Conservation (phyloP, 2,797 vertebrate genomes). For the Columba guinea region DNA sequence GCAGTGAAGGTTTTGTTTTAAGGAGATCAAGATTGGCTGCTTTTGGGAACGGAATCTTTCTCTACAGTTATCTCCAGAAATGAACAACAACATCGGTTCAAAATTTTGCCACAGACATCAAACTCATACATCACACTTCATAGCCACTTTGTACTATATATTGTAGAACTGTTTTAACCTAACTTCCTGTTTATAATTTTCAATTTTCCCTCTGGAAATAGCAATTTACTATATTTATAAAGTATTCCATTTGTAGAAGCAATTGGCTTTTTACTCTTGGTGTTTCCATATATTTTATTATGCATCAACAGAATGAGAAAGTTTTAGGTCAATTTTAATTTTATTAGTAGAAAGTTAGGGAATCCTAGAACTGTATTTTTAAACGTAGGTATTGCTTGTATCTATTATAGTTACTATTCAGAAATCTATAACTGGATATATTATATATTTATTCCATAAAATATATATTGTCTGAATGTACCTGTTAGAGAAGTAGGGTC, state of each 20-base stretch:
- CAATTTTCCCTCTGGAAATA: conserved; percentile 61
- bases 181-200: conserved; percentile 69
- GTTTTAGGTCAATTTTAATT: conserved; percentile 72
- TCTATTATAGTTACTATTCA: conserved; percentile 72
- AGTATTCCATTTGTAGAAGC: conserved; percentile 69
- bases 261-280: conserved; percentile 73
- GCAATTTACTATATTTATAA: conserved; percentile 71
- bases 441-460: conserved; percentile 78
- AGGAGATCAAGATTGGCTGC: conserved; percentile 33
- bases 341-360: conserved; percentile 70
- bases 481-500: conserved; percentile 71
- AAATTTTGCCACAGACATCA: conserved; percentile 44
- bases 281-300: conserved; percentile 74
- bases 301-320: conserved; percentile 55
- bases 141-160: conserved; percentile 51
- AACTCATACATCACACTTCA: background rate
- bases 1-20: background rate
- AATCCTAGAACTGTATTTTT: conserved; percentile 75
- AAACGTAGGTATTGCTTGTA: conserved; percentile 73
- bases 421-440: conserved; percentile 75
- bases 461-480: conserved; percentile 76
- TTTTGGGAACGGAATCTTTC: conserved; percentile 22
- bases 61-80: conserved; percentile 52
- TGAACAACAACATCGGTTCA: conserved; percentile 56
- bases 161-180: conserved; percentile 66